A percentile compares a stretch with the other conserved stretches of the same genome.
These are phyloP conservation scores for Syngnathoides biaculeatus DNA, from an alignment of 2,113 vertebrate genomes.

Conservation along the genomic window DNA sequence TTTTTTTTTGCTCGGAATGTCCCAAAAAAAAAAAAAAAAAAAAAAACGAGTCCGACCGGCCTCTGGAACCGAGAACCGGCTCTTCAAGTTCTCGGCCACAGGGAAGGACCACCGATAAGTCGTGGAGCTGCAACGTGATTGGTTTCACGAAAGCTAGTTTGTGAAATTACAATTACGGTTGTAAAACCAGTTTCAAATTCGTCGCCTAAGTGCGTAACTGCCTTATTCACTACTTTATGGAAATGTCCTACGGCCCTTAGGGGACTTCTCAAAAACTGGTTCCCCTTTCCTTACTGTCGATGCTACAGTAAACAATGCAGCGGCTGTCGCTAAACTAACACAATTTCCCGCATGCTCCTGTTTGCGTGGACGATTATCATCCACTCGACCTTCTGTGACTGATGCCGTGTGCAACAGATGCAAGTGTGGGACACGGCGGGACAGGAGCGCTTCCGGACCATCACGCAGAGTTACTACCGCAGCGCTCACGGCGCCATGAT, in stretches of 20 bases:
- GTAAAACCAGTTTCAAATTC: too few species aligned
- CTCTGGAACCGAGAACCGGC: not conserved
- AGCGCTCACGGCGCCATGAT: constrained; percentile 94
- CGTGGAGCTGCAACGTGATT: not conserved
- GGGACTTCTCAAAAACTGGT: not conserved
- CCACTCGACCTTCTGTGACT: not conserved
- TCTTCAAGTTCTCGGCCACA: not conserved
- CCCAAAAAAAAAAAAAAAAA: too few species aligned
- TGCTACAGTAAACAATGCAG: constrained; percentile 17
- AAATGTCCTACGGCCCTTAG: not conserved
- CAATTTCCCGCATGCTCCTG: constrained; percentile 19
- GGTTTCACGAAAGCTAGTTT: not conserved
- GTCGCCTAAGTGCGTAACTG: too few species aligned
- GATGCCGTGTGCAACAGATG: constrained; percentile 73
- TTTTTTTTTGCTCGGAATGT: not conserved
- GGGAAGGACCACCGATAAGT: not conserved
- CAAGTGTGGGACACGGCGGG: constrained; percentile 98
- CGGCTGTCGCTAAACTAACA: constrained; percentile 30
- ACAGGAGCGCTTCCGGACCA: constrained; percentile 96
- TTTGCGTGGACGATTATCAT: not conserved
- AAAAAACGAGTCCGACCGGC: constrained; percentile 1
- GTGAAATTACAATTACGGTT: too few species aligned
- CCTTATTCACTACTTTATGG: not conserved
- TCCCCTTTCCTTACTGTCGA: not conserved
- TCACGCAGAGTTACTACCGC: constrained; percentile 97